Conservation (phyloP, 2,113 vertebrate genomes). For the Aplodontia rufa region DNA sequence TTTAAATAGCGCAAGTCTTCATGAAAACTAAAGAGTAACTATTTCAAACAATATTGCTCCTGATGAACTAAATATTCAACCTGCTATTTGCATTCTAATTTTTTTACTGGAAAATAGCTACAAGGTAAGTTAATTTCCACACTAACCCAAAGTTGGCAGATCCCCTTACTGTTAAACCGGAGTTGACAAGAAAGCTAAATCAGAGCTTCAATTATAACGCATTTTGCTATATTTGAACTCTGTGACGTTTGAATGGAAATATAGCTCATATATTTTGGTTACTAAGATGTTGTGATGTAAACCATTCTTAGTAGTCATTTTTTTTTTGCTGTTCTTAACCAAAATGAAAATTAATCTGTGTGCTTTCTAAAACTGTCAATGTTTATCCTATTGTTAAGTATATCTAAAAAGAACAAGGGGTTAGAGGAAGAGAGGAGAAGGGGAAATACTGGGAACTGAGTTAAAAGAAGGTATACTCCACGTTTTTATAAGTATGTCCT, state of each 20-base stretch:
- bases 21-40: background rate
- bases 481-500: too few species aligned
- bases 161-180: slow-evolving; percentile 31
- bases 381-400: too few species aligned
- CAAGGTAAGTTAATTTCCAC: slow-evolving; percentile 63
- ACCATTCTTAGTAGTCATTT: background rate
- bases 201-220: background rate
- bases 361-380: too few species aligned
- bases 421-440: too few species aligned
- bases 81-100: slow-evolving; percentile 62
- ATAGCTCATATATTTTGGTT: slow-evolving; percentile 23
- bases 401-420: too few species aligned
- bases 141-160: slow-evolving; percentile 21
- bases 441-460: too few species aligned
- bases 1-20: slow-evolving; percentile 37
- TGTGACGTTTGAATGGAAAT: slow-evolving; percentile 1
- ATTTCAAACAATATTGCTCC: slow-evolving; percentile 45
- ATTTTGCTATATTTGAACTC: slow-evolving; percentile 46
- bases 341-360: slow-evolving; percentile 14
- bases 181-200: slow-evolving; percentile 51
- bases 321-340: slow-evolving; percentile 43
- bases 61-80: slow-evolving; percentile 44
- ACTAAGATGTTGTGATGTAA: background rate
- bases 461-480: too few species aligned
- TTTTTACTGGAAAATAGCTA: slow-evolving; percentile 52